These are phyloP conservation scores for Nasonia vitripennis DNA, from an alignment of 1,140 invertebrate species.

Conservation along the genomic window DNA sequence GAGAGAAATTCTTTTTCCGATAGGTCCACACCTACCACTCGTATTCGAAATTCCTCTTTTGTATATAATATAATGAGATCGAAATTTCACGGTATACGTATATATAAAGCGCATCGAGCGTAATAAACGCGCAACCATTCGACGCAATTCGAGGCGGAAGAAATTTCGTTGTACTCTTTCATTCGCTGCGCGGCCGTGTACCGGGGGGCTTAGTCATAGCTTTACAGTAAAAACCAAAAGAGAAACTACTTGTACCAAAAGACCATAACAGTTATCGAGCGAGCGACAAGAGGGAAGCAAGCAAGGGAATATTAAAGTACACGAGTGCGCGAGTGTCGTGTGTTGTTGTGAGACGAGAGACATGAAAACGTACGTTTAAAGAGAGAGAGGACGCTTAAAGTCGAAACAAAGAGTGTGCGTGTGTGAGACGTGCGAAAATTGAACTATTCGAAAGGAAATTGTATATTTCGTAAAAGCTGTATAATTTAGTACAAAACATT, in stretches of 20 bases:
- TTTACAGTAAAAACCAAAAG: conserved; percentile 71
- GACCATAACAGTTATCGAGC: conserved; percentile 54
- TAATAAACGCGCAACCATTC: too few relatives aligned
- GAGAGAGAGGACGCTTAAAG: neutral
- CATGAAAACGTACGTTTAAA: conserved; percentile 36
- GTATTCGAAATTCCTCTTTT: neutral
- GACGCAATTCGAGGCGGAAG: neutral
- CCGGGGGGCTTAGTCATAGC: conserved; percentile 68
- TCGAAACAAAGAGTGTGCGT: conserved; percentile 2
- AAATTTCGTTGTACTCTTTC: conserved; percentile 16
- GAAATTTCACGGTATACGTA: conserved; percentile 24
- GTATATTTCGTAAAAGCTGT: conserved; percentile 64
- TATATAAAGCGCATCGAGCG: too few relatives aligned
- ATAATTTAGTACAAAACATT: conserved; percentile 67
- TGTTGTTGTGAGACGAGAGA: conserved; percentile 34
- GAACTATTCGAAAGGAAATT: conserved; percentile 53
- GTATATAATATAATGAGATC: neutral
- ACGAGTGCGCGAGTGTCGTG: conserved; percentile 35
- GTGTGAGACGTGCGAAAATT: conserved; percentile 9
- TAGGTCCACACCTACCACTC: neutral
- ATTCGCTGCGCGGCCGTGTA: conserved; percentile 34
- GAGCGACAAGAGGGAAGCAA: conserved; percentile 37
- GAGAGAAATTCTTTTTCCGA: conserved; percentile 8
- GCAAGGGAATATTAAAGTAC: conserved; percentile 37
- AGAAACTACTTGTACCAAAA: conserved; percentile 62